Evolutionary conservation across 2,797 vertebrate species (phyloP).

Genomic region (Platalea minor): DNA sequence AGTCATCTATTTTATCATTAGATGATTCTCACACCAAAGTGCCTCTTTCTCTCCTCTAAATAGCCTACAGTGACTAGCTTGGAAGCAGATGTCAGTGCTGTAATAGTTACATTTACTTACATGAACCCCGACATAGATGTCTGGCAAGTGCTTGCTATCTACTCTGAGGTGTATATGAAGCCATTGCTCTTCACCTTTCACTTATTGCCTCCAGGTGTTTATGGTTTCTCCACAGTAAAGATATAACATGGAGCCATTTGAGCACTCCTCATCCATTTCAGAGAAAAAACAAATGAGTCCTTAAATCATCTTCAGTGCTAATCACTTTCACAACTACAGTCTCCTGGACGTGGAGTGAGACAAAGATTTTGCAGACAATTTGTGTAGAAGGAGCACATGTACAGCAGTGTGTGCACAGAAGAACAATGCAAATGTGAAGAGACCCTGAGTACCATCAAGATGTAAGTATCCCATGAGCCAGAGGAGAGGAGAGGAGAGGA

Average conservation of each 20-base stretch:
- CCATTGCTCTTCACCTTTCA: neutral
- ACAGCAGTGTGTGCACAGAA: neutral
- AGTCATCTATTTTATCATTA: neutral
- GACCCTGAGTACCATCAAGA: accelerated
- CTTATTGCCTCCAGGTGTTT: neutral
- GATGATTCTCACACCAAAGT: neutral
- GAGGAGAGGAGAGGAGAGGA: too few species aligned
- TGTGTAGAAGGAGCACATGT: neutral
- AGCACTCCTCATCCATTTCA: neutral
- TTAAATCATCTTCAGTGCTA: neutral
- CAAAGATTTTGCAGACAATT: neutral
- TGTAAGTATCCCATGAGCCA: accelerated
- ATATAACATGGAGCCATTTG: neutral
- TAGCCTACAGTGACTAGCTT: neutral
- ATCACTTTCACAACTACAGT: neutral
- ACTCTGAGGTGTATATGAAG: neutral
- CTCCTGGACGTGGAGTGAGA: neutral
- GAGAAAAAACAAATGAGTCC: neutral
- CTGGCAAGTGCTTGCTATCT: neutral
- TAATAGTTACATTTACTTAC: neutral
- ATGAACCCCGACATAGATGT: accelerated
- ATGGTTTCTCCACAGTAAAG: neutral
- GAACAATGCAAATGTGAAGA: accelerated
- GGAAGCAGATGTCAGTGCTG: neutral
- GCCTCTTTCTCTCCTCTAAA: neutral